Percentiles rank a stretch among this genome's conserved stretches.
Evolutionary conservation across 2,888 invertebrate genomes (phyloP).

Genomic region (Elmis aenea): DNA sequence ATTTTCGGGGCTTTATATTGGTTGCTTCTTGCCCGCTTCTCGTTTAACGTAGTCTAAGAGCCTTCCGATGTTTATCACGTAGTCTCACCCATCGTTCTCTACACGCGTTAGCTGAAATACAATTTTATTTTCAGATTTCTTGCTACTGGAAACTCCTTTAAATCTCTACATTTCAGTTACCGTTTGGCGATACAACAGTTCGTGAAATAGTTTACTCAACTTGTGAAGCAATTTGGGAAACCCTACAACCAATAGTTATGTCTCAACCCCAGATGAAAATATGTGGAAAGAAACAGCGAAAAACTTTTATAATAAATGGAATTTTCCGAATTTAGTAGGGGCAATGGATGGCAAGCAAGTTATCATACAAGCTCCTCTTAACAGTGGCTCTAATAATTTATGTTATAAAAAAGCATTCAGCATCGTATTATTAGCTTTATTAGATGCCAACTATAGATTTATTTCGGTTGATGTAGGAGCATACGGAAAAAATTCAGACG

Average conservation of each 20-base stretch:
- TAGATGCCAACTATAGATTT: constrained; percentile 6
- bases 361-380: constrained; percentile 3
- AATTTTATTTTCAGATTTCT: constrained; percentile 19
- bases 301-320: constrained; percentile 21
- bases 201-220: constrained; percentile 22
- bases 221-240: constrained; percentile 21
- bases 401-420: constrained; percentile 4
- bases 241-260: constrained; percentile 20
- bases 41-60: constrained; percentile 23
- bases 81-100: constrained; percentile 12
- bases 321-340: constrained; percentile 23
- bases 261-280: constrained; percentile 21
- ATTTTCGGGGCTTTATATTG: constrained; percentile 23
- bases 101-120: constrained; percentile 14
- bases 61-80: constrained; percentile 15
- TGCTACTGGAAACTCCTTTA: constrained; percentile 19
- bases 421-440: constrained; percentile 1
- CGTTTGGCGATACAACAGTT: constrained; percentile 23
- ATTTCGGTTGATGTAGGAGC: constrained; percentile 10
- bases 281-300: constrained; percentile 22
- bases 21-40: constrained; percentile 24
- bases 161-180: constrained; percentile 20
- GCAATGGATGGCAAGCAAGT: constrained; percentile 5
- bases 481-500: constrained; percentile 4
- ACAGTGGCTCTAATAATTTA: constrained; percentile 15